Evolutionary conservation across 2,888 invertebrate genomes (phyloP), one percentile per base, ranked within the genome.

Genomic region (Plusia festucae): DNA sequence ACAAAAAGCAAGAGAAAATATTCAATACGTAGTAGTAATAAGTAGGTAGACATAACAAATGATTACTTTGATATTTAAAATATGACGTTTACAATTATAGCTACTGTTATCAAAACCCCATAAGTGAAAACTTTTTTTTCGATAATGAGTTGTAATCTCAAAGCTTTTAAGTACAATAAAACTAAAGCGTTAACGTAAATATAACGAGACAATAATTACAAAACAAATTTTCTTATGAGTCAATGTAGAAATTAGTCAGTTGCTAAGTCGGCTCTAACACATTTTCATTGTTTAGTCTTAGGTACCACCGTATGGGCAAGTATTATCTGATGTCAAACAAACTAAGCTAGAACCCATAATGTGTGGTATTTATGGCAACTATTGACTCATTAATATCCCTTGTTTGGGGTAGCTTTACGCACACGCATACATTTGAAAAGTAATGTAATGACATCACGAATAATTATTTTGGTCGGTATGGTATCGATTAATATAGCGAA

Each of bases 361-460:
- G 67, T 70, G 55, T 71, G 57, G 74, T 85, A 80, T 85, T 86
- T 86, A 84, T 83, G 79, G 78, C 70, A 75, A 76, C 81, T 76
- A 87, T 85, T 85, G 85, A 84, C 83, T 84, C 85, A 86, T 86
- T 84, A 83, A 73, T 79, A 80, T 81, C 78, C 85, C 84, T 79
- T 86, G 78, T 88, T 88, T 88, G 85, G 88, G 91, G 90, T 82
- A 78, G 75, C 72, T 82, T 85, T 86, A 87, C 86, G 84, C 86
- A 87, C 88, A 86, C 84, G 86, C 83, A 87, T 86, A 83, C 73
- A 84, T 86, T 86, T 74, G 77, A 79, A 84, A 85, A 78, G 70
- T 82, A 87, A 86, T 84, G 73, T 78, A 77, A 84, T 91, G 89
- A 91, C 89, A 86, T 91, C 89, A 91, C 82, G 81, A 85, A 90